Evolutionary conservation across 2,113 vertebrate genomes (phyloP), one percentile per base, ranked within the genome.

Genomic region (Lasiurus cinereus): DNA sequence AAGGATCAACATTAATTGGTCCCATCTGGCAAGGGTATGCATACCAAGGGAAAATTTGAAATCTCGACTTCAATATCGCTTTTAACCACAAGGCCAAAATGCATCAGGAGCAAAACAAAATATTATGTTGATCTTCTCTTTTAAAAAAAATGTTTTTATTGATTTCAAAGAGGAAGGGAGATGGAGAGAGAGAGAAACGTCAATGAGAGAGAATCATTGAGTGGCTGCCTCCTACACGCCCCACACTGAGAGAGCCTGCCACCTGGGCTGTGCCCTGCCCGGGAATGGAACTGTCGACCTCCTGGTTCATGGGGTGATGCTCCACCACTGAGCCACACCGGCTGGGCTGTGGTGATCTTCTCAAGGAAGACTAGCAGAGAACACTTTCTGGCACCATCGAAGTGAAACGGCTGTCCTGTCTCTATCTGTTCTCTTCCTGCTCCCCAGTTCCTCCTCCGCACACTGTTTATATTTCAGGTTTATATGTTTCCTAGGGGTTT

Each of bases 21-120:
- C 62, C 74, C 82, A n/a, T 59, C 46, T 43, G 79, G 67, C 48
- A 59, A 79, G 46, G 11, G 16, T 54, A 27, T 19, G 22, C n/a
- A 83, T 66, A 67, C 76, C 27, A 52, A 80, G 43, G 72, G 52
- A 80, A 77, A 72, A 39, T 36, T 15, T 21, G 69, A 83, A 59
- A 52, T 67, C 72, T 70, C 48, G 36, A 87, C 24, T 79, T 93
- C 36, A 94, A 72, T 82, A 76, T 56, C 13, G 1, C 83, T 83
- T 77, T 80, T 90, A 80, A 82, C 52, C n/a, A 27, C 85, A 72
- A 64, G 13, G 90, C 9, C 36, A 89, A 83, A 90, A 72, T 36
- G 27, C 50, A 80, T 80, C 48, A 90, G 33, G 50, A 62, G 43
- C 76, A 95, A 56, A 93, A 82, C 76, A 94, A 56, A 93, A 82